Percentiles rank a stretch among this genome's conserved stretches.
Evolutionary conservation across 2,888 invertebrate genomes (phyloP).

Genomic region (Sarcophaga rosellei): DNA sequence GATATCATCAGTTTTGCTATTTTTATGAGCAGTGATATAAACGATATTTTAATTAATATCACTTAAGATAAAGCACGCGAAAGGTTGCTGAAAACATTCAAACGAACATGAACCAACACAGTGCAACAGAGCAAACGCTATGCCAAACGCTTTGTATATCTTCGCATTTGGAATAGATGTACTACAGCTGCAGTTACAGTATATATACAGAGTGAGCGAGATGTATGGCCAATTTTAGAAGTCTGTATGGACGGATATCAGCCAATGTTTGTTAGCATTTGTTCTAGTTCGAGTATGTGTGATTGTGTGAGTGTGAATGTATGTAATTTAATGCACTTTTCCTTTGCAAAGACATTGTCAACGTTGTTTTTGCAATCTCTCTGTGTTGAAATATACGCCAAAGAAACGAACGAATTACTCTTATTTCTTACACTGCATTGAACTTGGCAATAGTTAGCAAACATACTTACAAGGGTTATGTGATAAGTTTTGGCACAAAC

Average conservation of each 20-base stretch:
- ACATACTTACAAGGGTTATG: neutral
- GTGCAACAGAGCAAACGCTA: neutral
- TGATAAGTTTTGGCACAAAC: neutral
- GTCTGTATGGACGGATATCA: neutral
- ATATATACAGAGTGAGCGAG: too few relatives aligned
- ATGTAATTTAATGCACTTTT: conserved; percentile 30
- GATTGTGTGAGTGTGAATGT: neutral
- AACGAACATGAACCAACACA: conserved; percentile 41
- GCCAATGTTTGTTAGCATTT: neutral
- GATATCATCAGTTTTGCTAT: conserved; percentile 57
- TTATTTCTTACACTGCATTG: conserved; percentile 27
- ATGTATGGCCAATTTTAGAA: neutral
- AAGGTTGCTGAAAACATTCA: conserved; percentile 59
- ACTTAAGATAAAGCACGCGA: conserved; percentile 69
- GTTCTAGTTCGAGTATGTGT: neutral
- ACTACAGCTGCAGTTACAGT: neutral
- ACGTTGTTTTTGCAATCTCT: conserved; percentile 1
- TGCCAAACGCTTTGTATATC: too few relatives aligned
- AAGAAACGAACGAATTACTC: conserved; percentile 14
- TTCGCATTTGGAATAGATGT: neutral
- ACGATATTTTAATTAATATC: conserved; percentile 69
- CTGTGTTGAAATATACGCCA: neutral
- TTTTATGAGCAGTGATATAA: conserved; percentile 69
- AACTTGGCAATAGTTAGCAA: neutral
- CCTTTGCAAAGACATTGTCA: conserved; percentile 24